Evolutionary conservation across 2,797 vertebrate genomes (phyloP), one percentile per base, ranked within the genome.

Genomic region (Leptodactylus fallax): DNA sequence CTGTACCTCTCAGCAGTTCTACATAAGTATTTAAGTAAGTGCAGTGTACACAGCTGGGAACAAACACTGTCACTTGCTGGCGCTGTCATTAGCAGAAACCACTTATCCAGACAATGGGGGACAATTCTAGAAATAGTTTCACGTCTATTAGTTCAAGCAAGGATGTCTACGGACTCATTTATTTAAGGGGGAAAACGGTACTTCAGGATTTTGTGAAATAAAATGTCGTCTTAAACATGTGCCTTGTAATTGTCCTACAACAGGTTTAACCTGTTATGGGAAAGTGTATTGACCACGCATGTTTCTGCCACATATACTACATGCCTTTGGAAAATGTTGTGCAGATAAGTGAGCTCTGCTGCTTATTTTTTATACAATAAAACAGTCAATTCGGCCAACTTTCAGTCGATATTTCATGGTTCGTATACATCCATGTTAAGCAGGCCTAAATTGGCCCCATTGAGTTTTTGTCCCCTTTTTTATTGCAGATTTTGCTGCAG

Each of bases 1-100:
- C 79, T 23, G 36, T 63, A 60, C 79, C 79, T 65, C 58, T 81
- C 45, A 63, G 36, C 79, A 61, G 47, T 81, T 14, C 45, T 49
- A 63, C 60, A 81, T 63, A 81, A 81, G 79, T 81, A 81, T 63
- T 65, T 81, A 49, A 81, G 79, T 81, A 81, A 81, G 79, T 81
- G 79, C 79, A 81, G 79, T 81, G 79, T 81, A 81, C 79, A 81
- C 79, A 81, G 79, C 79, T 65, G 58, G 79, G 58, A 81, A 81
- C 79, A 81, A 81, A 65, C 61, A 63, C 60, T 81, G 79, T 81
- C 79, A 81, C 79, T 65, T 49, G 45, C 58, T 36, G 58, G 56
- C 58, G 58, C 79, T 63, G 61, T 81, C 79, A 63, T 63, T 81
- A 81, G 61, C 79, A 81, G 79, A 81, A 81, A 81, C 79, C 79